Evolutionary conservation across 2,888 invertebrate species (phyloP), one percentile per base, ranked within the genome.

Genomic region (Macrophya annulata): DNA sequence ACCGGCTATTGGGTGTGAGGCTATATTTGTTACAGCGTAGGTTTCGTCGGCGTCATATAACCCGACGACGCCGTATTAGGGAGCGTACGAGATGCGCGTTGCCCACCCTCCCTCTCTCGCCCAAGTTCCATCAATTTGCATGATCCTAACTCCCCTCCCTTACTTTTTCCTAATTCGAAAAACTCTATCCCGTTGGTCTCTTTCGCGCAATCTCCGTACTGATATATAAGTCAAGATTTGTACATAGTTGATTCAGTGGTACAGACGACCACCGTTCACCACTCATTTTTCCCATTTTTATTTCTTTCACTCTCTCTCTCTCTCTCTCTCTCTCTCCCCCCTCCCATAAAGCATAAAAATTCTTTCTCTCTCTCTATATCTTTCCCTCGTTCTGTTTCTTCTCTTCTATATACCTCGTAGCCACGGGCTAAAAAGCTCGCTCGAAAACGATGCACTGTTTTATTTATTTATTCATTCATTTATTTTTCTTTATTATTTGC

Each of bases 21-120:
- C 92, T 92, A 92, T 92, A 92, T 91, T 90, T 87, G 91, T 89
- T 89, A 91, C 86, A 88, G 89, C 90, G 90, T 89, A 90, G 90
- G 89, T 89, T 31, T 51, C 25, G 68, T 83, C 88, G 88, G 89
- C 77, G 87, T 86, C 87, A 48, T 55, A 45, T 81, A 88, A 89
- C 89, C 89, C 89, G 89, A 88, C 90, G 92, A 91, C 89, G 89
- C 92, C 93, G 93, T 93, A 93, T 93, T 93, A 92, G 93, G 93
- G 90, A 92, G 92, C 92, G 92, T 85, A 88, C 90, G 89, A 88
- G 92, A 93, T 94, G 94, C 93, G 93, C 91, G 93, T 94, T 94
- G 93, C 94, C 90, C 94, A 94, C 87, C 94, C 93, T 89, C 90
- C 88, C 85, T 85, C 86, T 87, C 85, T 85, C 86, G 74, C 84